Evolutionary conservation across 1,140 invertebrate genomes (phyloP).

Genomic region (Drosophila orena): DNA sequence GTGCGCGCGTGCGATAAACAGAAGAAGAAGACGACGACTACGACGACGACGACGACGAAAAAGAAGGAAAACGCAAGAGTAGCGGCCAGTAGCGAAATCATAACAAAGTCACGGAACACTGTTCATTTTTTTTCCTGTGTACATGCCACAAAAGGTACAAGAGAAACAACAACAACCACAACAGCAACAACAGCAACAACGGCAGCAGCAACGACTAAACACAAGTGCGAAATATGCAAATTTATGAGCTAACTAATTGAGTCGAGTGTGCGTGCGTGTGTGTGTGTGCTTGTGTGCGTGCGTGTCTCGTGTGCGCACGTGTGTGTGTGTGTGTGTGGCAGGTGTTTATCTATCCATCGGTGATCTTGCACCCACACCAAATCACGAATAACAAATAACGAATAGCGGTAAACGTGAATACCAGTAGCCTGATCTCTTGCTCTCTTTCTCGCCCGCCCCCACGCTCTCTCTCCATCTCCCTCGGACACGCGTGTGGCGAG

Average conservation of each 20-base stretch:
- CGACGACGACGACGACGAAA: slow-evolving; percentile 4
- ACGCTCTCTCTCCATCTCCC: neutral
- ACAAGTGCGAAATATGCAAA: slow-evolving; percentile 74
- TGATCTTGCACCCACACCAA: slow-evolving; percentile 31
- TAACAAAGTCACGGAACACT: slow-evolving; percentile 48
- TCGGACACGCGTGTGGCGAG: slow-evolving; percentile 29
- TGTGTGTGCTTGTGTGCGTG: neutral
- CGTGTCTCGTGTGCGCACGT: slow-evolving; percentile 25
- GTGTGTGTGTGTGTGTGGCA: slow-evolving; percentile 42
- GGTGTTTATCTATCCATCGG: slow-evolving; percentile 48
- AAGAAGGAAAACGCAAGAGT: slow-evolving; percentile 12
- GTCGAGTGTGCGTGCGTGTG: slow-evolving; percentile 48
- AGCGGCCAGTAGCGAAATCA: slow-evolving; percentile 22
- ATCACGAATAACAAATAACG: slow-evolving; percentile 6
- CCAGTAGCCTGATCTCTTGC: slow-evolving; percentile 17
- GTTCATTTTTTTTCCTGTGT: slow-evolving; percentile 53
- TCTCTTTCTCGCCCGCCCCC: slow-evolving; percentile 10
- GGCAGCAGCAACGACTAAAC: neutral
- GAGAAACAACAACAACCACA: slow-evolving; percentile 29
- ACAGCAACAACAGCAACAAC: slow-evolving; percentile 29
- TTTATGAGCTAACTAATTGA: slow-evolving; percentile 82
- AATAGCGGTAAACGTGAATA: slow-evolving; percentile 28
- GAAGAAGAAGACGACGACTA: slow-evolving; percentile 6
- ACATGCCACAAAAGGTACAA: slow-evolving; percentile 51
- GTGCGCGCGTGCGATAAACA: slow-evolving; percentile 58